These are phyloP conservation scores for Lamellibrachia columna DNA, from an alignment of 2,888 invertebrate genomes.

Conservation along the genomic window DNA sequence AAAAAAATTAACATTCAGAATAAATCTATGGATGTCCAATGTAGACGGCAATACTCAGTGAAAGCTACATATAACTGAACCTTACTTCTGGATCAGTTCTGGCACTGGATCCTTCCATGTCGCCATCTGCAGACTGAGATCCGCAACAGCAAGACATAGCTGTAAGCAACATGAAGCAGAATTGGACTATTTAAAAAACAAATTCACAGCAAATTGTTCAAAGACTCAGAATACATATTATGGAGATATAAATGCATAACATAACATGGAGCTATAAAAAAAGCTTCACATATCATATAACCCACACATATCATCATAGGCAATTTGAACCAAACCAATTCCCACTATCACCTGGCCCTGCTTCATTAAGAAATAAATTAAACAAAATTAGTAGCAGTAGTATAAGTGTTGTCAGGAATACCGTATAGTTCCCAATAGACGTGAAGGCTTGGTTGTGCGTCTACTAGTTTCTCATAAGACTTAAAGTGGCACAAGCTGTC, in stretches of 20 bases:
- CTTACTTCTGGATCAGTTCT: slow-evolving; percentile 80
- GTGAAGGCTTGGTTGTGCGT: no score
- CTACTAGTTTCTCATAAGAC: no score
- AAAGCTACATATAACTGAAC: neutral
- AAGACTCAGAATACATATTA: no score
- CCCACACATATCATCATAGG: no score
- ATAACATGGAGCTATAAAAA: no score
- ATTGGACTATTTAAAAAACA: neutral
- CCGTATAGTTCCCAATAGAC: neutral
- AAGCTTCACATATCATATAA: no score
- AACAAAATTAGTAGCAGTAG: neutral
- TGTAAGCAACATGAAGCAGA: slow-evolving; percentile 52
- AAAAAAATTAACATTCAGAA: neutral
- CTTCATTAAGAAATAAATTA: no score
- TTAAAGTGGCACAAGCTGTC: no score
- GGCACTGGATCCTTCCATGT: slow-evolving; percentile 89
- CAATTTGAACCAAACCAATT: no score
- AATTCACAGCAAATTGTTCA: no score
- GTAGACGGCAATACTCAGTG: neutral
- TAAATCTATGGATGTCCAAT: neutral
- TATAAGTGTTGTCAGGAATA: slow-evolving; percentile 66
- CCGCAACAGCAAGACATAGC: slow-evolving; percentile 90
- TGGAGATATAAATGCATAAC: no score
- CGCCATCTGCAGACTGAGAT: slow-evolving; percentile 92
- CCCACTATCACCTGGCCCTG: no score